phyloP scores from a whole-genome alignment of 2,797 vertebrate genomes.

The Kryptopterus vitreolus region DNA sequence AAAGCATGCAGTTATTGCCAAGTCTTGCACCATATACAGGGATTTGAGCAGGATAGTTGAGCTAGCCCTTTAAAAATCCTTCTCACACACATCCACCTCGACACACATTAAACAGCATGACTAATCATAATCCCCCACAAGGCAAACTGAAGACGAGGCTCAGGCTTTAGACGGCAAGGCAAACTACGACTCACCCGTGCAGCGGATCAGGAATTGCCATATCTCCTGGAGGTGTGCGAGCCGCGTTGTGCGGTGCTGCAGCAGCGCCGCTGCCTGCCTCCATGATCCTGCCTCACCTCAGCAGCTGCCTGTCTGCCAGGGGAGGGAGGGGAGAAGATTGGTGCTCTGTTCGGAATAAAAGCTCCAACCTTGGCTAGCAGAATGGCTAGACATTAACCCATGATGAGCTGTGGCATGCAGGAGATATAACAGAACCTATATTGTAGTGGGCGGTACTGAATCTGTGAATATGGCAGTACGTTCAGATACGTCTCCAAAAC shows the following conservation, averaged over 20 bases:
- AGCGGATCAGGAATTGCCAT: slow-evolving; percentile 74
- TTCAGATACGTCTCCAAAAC: not conserved
- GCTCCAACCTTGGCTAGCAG: slow-evolving; percentile 34
- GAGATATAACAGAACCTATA: not conserved
- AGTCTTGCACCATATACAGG: slow-evolving; percentile 38
- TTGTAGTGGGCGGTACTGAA: no score
- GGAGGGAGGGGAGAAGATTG: slow-evolving; percentile 48
- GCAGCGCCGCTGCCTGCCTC: slow-evolving; percentile 77
- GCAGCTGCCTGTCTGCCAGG: slow-evolving; percentile 66
- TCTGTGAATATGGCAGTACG: not conserved
- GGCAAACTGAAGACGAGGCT: slow-evolving; percentile 21
- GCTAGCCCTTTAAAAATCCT: slow-evolving; percentile 38
- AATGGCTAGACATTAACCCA: slow-evolving; percentile 63
- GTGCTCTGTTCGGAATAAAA: slow-evolving; percentile 38
- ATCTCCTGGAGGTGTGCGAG: slow-evolving; percentile 71
- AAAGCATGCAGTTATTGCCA: slow-evolving; percentile 6
- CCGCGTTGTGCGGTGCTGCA: slow-evolving; percentile 74
- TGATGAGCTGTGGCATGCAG: slow-evolving; percentile 55
- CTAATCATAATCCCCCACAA: slow-evolving; percentile 31
- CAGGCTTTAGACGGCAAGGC: not conserved
- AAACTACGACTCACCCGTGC: slow-evolving; percentile 71
- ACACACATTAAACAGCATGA: slow-evolving; percentile 30
- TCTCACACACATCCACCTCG: no score
- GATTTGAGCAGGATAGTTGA: slow-evolving; percentile 18
- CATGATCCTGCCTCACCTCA: slow-evolving; percentile 77